Conservation (phyloP, 2,888 invertebrate genomes). For the Pyralis farinalis region DNA sequence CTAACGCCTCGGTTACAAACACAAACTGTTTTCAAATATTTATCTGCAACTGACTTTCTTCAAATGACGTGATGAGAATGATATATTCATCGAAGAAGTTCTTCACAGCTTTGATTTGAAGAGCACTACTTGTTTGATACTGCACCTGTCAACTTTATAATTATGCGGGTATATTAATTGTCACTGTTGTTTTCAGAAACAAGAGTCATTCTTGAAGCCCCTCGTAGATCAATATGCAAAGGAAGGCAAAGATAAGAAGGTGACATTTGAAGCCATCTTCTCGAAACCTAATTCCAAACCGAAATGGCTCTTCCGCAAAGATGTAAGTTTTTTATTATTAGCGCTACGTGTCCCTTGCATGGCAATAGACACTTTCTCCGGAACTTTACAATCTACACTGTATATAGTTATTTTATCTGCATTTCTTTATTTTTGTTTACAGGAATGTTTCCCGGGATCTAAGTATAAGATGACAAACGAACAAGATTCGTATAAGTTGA, state of each 20-base stretch:
- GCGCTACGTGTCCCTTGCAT: too few species aligned
- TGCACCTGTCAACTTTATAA: conserved; percentile 35
- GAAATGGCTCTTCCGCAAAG: conserved; percentile 95
- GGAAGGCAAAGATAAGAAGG: conserved; percentile 98
- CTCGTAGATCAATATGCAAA: conserved; percentile 96
- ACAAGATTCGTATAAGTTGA: conserved; percentile 93
- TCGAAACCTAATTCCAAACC: conserved; percentile 97
- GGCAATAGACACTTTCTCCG: too few species aligned
- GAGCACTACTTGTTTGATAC: conserved; percentile 71
- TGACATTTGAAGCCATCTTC: conserved; percentile 95
- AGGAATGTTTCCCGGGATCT: conserved; percentile 97
- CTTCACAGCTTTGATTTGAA: conserved; percentile 69
- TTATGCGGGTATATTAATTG: conserved; percentile 40
- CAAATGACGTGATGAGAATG: conserved; percentile 45
- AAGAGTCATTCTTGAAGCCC: conserved; percentile 96
- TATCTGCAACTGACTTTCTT: conserved; percentile 33
- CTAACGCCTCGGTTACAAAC: conserved; percentile 68
- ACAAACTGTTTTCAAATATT: conserved; percentile 49
- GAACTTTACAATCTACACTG: too few species aligned
- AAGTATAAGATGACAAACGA: conserved; percentile 98
- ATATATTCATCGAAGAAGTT: conserved; percentile 44
- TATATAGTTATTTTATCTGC: too few species aligned
- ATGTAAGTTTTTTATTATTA: conserved; percentile 86
- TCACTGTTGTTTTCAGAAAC: conserved; percentile 85
- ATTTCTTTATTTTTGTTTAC: conserved; percentile 10